Conservation (phyloP, 2,888 invertebrate genomes). For the Eristalis intricaria region DNA sequence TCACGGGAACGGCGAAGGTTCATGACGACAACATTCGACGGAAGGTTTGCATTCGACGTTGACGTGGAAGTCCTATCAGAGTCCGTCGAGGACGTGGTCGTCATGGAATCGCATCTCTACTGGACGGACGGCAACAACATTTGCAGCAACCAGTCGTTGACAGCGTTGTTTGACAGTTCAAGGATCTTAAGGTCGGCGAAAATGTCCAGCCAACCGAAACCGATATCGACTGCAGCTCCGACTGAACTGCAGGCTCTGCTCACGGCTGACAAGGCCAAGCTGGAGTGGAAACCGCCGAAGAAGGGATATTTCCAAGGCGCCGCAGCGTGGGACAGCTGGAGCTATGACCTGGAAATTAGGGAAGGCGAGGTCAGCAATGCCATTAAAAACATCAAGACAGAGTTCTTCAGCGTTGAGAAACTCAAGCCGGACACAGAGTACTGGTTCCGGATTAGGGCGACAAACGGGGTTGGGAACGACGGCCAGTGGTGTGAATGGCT, state of each 20-base stretch:
- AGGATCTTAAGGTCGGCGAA: constrained; percentile 32
- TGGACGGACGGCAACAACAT: constrained; percentile 59
- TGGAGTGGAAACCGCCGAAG: constrained; percentile 91
- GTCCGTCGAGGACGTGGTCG: constrained; percentile 20
- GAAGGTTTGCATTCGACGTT: constrained; percentile 19
- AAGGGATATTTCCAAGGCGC: constrained; percentile 84
- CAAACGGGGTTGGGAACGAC: constrained; percentile 88
- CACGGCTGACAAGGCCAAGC: constrained; percentile 88
- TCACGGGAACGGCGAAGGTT: constrained; percentile 15
- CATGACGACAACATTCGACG: constrained; percentile 37
- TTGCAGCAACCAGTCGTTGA: constrained; percentile 43
- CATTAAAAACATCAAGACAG: constrained; percentile 82
- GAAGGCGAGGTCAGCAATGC: constrained; percentile 79
- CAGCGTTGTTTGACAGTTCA: constrained; percentile 36
- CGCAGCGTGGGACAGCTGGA: constrained; percentile 83
- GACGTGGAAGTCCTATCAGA: constrained; percentile 31
- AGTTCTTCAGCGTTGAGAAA: constrained; percentile 86
- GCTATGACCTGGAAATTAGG: constrained; percentile 79
- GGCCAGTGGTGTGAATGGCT: constrained; percentile 92
- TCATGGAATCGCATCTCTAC: constrained; percentile 7
- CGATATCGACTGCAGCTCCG: constrained; percentile 90
- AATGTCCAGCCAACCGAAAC: constrained; percentile 84
- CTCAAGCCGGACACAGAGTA: constrained; percentile 90
- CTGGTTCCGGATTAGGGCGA: constrained; percentile 87
- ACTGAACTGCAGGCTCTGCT: constrained; percentile 91